Percentiles rank a stretch among this genome's conserved stretches.
Conservation (phyloP, 2,113 vertebrate genomes). For the Typhlomys cinereus region DNA sequence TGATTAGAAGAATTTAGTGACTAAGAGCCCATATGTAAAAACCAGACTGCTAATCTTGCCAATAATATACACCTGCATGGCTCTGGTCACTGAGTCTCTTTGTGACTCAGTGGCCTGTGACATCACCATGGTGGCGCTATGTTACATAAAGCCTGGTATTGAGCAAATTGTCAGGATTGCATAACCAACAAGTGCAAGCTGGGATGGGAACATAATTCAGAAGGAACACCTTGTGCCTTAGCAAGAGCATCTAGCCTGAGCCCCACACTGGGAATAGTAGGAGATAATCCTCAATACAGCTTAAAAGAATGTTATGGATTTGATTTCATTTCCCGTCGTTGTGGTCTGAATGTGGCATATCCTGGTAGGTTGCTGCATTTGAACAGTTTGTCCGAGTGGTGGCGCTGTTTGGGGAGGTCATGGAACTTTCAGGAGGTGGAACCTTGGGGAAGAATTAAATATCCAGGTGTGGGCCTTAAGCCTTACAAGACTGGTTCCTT, state of each 20-base stretch:
- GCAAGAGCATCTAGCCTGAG: background rate
- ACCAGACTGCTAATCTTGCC: background rate
- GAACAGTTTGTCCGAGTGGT: too few relatives aligned
- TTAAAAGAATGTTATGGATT: background rate
- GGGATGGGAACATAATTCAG: background rate
- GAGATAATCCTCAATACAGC: background rate
- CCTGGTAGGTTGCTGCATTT: too few relatives aligned
- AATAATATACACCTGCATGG: accelerated
- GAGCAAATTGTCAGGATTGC: background rate
- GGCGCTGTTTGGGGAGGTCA: too few relatives aligned
- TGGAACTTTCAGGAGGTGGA: too few relatives aligned
- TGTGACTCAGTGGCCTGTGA: background rate
- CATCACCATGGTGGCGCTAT: background rate
- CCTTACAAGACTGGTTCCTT: too few relatives aligned
- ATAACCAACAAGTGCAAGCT: background rate
- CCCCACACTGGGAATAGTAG: accelerated
- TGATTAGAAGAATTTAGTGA: background rate
- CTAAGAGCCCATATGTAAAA: background rate
- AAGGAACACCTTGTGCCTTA: background rate
- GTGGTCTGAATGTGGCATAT: too few relatives aligned
- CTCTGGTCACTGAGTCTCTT: background rate
- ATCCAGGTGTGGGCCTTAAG: too few relatives aligned
- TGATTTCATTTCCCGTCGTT: background rate
- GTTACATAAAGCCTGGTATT: background rate
- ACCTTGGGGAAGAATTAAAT: too few relatives aligned